phyloP scores from a whole-genome alignment of 35 echinoderm and acorn worm species.

The Ophiothrix spiculata region DNA sequence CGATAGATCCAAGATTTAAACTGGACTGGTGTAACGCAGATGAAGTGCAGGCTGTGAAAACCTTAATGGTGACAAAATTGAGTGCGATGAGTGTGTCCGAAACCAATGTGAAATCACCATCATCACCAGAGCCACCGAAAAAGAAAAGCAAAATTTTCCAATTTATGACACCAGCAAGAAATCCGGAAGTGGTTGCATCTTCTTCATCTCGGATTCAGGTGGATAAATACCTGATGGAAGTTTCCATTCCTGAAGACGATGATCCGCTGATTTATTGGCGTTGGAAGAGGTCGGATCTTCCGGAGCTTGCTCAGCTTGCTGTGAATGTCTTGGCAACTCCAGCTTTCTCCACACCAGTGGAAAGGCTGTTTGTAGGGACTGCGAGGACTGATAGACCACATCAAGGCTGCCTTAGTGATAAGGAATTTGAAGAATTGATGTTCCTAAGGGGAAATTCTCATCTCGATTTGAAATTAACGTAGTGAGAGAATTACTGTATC shows the following conservation, averaged over 20 bases:
- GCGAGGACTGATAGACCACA: constrained; percentile 16
- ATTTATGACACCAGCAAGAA: constrained; percentile 20
- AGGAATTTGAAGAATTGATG: constrained; percentile 36
- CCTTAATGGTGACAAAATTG: neutral
- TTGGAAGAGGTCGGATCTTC: neutral
- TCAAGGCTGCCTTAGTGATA: neutral
- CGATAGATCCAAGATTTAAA: constrained; percentile 31
- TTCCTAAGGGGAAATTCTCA: constrained; percentile 28
- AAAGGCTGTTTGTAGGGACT: neutral
- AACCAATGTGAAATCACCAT: neutral
- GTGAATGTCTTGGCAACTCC: constrained; percentile 18
- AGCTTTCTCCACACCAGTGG: constrained; percentile 8
- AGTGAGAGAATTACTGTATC: no score
- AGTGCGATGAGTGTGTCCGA: neutral
- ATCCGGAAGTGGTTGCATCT: no score
- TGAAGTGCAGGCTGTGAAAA: neutral
- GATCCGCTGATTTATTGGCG: constrained; percentile 31
- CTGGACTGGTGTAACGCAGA: constrained; percentile 34
- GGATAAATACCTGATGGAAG: constrained; percentile 14
- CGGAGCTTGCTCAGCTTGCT: constrained; percentile 17
- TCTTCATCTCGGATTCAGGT: neutral
- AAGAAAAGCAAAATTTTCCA: constrained; percentile 27
- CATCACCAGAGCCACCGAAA: neutral
- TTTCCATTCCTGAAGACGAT: constrained; percentile 14
- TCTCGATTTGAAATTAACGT: no score